These are phyloP conservation scores for Elymnias hypermnestra DNA, from an alignment of 1,140 invertebrate genomes.

Conservation along the genomic window DNA sequence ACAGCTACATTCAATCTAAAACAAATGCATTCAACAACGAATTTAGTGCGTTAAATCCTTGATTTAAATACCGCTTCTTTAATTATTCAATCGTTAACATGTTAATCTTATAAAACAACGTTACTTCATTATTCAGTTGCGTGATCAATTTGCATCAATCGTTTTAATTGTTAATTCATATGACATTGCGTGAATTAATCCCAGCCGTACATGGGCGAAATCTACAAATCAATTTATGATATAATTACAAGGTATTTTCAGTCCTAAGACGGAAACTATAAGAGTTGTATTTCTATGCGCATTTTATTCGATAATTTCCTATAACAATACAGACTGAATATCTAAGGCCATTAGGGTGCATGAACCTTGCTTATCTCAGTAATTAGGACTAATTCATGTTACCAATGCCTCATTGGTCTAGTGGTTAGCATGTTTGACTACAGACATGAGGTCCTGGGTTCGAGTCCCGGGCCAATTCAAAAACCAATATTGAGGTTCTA, in stretches of 20 bases:
- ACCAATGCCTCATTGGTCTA: too few relatives aligned
- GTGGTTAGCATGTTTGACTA: too few relatives aligned
- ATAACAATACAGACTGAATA: neutral
- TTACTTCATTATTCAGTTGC: conserved; percentile 18
- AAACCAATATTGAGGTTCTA: too few relatives aligned
- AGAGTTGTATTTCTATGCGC: neutral
- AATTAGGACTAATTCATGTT: conserved; percentile 22
- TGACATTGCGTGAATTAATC: conserved; percentile 27
- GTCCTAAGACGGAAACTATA: neutral
- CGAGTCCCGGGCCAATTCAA: too few relatives aligned
- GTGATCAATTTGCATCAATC: conserved; percentile 16
- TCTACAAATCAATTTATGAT: neutral
- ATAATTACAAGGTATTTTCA: neutral
- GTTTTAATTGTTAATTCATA: conserved; percentile 20
- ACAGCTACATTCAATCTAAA: too few relatives aligned
- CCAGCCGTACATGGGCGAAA: neutral
- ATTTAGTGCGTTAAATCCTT: neutral
- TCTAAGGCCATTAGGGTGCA: neutral
- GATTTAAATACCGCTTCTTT: neutral
- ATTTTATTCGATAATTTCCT: neutral
- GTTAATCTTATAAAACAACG: conserved; percentile 3
- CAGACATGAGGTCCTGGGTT: too few relatives aligned
- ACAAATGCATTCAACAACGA: too few relatives aligned
- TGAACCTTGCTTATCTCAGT: conserved; percentile 21
- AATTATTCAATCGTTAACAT: neutral